phyloP scores from a whole-genome alignment of 2,888 invertebrate species.

The Alentia gelatinosa region DNA sequence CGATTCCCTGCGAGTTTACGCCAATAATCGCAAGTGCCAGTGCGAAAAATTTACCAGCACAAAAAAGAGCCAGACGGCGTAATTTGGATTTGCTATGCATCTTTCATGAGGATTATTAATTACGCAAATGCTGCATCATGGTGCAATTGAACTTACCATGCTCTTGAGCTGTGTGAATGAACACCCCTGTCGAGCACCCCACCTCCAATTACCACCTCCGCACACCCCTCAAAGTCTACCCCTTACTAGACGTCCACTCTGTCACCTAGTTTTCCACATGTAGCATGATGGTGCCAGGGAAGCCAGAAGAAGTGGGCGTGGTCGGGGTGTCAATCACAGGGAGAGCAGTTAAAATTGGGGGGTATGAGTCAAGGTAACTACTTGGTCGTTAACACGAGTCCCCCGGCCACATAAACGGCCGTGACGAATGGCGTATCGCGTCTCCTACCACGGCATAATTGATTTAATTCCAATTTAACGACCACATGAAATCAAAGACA shows the following conservation, averaged over 20 bases:
- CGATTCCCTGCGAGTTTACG: too few relatives aligned
- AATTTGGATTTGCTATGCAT: constrained; percentile 8
- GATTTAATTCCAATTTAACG: not conserved
- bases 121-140: not conserved
- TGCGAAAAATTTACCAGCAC: not conserved
- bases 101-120: not conserved
- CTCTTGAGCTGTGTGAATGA: not conserved
- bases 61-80: not conserved
- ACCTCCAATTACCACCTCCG: too few relatives aligned
- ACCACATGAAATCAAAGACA: not conserved
- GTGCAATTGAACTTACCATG: not conserved
- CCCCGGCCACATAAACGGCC: not conserved
- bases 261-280: too few relatives aligned
- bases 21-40: not conserved
- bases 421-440: not conserved
- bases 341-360: not conserved
- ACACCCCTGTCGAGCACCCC: not conserved
- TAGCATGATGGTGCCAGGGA: not conserved
- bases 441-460: not conserved
- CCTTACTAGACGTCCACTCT: not conserved
- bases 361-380: too few relatives aligned
- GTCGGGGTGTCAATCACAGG: not conserved
- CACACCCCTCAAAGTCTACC: too few relatives aligned
- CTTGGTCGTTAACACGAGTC: not conserved
- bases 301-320: not conserved